phyloP scores from a whole-genome alignment of 2,797 vertebrate species.

The Aphelocoma californica region DNA sequence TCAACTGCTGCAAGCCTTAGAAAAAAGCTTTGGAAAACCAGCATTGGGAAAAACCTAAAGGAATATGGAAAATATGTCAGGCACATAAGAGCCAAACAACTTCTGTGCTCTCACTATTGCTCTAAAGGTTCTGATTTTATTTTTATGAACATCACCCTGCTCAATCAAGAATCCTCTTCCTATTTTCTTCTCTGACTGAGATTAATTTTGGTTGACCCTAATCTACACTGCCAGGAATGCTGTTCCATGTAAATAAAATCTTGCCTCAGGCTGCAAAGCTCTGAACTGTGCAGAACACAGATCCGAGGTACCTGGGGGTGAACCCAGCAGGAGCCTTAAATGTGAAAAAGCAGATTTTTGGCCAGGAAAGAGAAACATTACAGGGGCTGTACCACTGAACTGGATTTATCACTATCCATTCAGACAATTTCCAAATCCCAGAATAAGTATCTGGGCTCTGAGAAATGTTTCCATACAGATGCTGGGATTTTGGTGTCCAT shows the following conservation, averaged over 20 bases:
- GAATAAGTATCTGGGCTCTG: not conserved
- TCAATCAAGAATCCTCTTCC: not conserved
- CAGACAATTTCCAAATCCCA: not conserved
- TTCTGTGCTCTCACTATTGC: not conserved
- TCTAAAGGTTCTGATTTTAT: not conserved
- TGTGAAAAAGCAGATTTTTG: not conserved
- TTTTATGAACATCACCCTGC: not conserved
- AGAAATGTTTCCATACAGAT: not conserved
- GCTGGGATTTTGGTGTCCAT: not conserved
- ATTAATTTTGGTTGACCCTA: not conserved
- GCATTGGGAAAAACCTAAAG: not conserved
- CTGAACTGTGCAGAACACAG: not conserved
- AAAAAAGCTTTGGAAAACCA: not conserved
- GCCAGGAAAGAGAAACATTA: not conserved
- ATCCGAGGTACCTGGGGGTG: not conserved
- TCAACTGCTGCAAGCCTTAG: not conserved
- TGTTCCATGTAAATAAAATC: not conserved
- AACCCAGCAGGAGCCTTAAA: not conserved
- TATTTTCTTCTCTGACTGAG: not conserved
- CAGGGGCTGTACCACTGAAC: not conserved
- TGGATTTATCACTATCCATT: not conserved
- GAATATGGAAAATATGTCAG: not conserved
- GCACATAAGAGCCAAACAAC: accelerated
- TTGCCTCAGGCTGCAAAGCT: not conserved
- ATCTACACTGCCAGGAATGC: not conserved